Conservation (phyloP, 2,797 vertebrate species). For the Galago senegalensis region DNA sequence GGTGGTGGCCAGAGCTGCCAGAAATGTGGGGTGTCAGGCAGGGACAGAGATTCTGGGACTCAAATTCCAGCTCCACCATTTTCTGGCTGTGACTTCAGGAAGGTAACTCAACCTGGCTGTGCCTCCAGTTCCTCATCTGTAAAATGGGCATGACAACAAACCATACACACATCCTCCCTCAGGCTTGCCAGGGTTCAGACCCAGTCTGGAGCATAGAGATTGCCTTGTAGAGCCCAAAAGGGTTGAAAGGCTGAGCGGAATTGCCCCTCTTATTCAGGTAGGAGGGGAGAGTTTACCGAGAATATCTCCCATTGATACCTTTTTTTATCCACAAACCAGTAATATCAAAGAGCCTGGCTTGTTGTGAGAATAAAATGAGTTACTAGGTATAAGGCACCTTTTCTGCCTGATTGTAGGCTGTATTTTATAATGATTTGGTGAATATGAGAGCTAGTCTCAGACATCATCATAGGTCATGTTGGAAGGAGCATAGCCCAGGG, state of each 20-base stretch:
- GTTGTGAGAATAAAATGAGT: not conserved
- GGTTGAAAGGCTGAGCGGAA: not conserved
- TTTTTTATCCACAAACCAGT: not conserved
- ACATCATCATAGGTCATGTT: not conserved
- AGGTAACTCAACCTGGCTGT: not conserved
- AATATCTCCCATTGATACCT: not conserved
- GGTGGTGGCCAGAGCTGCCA: not conserved
- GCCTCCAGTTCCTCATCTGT: not conserved
- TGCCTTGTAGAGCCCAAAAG: not conserved
- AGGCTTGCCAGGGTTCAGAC: not conserved
- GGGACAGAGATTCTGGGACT: not conserved
- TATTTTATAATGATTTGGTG: not conserved
- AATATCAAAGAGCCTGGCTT: not conserved
- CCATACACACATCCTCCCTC: not conserved
- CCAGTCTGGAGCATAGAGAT: not conserved
- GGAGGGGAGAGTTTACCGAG: not conserved
- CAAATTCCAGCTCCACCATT: not conserved
- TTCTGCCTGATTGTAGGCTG: not conserved
- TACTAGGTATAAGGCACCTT: not conserved
- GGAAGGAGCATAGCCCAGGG: not conserved
- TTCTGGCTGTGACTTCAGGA: not conserved
- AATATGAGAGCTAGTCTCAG: not conserved
- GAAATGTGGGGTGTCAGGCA: not conserved
- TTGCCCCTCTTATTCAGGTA: not conserved
- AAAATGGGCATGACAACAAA: not conserved